Conservation (phyloP, 2,888 invertebrate species). For the Leptopilina myrica region DNA sequence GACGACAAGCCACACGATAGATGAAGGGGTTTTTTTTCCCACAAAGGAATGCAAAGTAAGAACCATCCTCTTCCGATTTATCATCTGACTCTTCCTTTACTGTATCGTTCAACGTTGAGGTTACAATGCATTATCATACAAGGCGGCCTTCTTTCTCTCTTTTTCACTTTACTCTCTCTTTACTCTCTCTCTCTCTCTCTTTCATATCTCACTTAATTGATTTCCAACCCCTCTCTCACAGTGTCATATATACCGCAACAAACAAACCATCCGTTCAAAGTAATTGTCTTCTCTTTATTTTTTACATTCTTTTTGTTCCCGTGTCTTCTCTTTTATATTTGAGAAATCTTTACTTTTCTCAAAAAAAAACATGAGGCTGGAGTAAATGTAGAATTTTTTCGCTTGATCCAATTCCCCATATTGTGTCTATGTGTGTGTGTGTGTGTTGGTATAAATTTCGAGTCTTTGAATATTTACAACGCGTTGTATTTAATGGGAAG, state of each 20-base stretch:
- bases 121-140: slow-evolving; percentile 68
- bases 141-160: slow-evolving; percentile 61
- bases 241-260: slow-evolving; percentile 38
- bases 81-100: slow-evolving; percentile 65
- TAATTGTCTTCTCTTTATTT: slow-evolving; percentile 12
- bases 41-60: slow-evolving; percentile 77
- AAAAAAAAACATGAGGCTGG: too few species aligned
- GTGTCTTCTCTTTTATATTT: not conserved
- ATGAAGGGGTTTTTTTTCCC: slow-evolving; percentile 63
- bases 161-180: slow-evolving; percentile 50
- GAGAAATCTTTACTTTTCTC: not conserved
- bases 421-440: too few species aligned
- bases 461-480: too few species aligned
- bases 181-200: slow-evolving; percentile 52
- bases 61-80: slow-evolving; percentile 63
- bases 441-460: too few species aligned
- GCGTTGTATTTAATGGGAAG: too few species aligned
- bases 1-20: slow-evolving; percentile 25
- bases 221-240: slow-evolving; percentile 58
- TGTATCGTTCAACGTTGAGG: slow-evolving; percentile 58
- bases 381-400: too few species aligned
- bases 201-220: slow-evolving; percentile 67
- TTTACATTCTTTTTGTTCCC: not conserved
- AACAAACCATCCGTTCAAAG: slow-evolving; percentile 38
- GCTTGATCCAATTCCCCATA: too few species aligned